Conservation (phyloP, 2,888 invertebrate species). For the Dermolepida albohirtum region DNA sequence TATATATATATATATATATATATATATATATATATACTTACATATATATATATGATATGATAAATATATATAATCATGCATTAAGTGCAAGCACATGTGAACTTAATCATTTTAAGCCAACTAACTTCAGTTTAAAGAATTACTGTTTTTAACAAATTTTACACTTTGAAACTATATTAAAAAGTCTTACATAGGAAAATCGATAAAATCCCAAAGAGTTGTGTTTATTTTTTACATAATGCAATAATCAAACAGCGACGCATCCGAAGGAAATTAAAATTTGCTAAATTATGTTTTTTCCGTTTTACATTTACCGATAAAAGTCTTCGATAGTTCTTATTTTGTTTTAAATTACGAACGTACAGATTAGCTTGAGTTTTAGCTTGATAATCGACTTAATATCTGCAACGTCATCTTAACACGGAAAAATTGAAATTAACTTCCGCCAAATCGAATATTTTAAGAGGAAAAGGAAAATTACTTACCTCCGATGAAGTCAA, state of each 20-base stretch:
- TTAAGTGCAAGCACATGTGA: no score
- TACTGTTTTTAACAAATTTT: no score
- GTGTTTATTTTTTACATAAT: slow-evolving; percentile 6
- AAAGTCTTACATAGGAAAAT: no score
- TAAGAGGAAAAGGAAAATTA: slow-evolving; percentile 50
- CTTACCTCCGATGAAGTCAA: slow-evolving; percentile 96
- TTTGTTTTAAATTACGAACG: background rate
- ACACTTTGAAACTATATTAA: no score
- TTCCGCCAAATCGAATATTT: slow-evolving; percentile 3
- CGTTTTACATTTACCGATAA: slow-evolving; percentile 2
- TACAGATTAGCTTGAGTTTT: background rate
- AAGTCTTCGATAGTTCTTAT: background rate
- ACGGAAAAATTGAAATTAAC: slow-evolving; percentile 1
- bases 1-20: no score
- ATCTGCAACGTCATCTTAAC: background rate
- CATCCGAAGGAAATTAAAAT: slow-evolving; percentile 18
- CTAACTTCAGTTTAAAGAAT: no score
- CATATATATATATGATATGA: no score
- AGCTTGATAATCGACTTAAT: background rate
- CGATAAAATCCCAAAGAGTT: background rate
- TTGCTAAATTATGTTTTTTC: background rate
- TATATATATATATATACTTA: no score
- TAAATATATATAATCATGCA: no score
- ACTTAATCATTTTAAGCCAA: no score
- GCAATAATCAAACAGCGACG: slow-evolving; percentile 1